Percentiles rank a stretch among this genome's conserved stretches.
phyloP scores from a whole-genome alignment of 2,888 invertebrate genomes.

The Archaeoteleia sp. region DNA sequence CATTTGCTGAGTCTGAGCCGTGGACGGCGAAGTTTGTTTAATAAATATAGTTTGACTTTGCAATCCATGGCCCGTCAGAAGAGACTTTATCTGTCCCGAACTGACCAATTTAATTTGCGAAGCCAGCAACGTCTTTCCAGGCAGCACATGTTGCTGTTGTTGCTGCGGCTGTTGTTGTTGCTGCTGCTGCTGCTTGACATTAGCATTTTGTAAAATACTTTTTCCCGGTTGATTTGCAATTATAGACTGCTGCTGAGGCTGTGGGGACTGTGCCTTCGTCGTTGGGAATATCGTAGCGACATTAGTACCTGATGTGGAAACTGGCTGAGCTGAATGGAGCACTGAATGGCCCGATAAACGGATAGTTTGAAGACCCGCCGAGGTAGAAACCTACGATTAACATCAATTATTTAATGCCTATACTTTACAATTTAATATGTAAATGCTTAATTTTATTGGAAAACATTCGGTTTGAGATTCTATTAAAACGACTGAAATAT shows the following conservation, averaged over 20 bases:
- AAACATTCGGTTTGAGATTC: no score
- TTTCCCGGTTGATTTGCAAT: constrained; percentile 59
- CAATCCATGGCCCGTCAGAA: constrained; percentile 72
- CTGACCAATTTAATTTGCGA: constrained; percentile 73
- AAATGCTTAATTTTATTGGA: no score
- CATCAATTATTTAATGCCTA: no score
- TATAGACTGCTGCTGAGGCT: constrained; percentile 48
- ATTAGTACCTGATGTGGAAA: constrained; percentile 69
- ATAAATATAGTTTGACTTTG: constrained; percentile 73
- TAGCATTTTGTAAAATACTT: constrained; percentile 58
- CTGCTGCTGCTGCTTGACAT: constrained; percentile 59
- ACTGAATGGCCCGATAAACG: constrained; percentile 76
- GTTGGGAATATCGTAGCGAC: constrained; percentile 75
- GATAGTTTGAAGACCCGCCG: constrained; percentile 76
- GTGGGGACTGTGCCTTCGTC: constrained; percentile 68
- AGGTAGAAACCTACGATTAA: constrained; percentile 73
- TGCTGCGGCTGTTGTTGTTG: no score
- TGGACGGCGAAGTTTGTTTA: constrained; percentile 68
- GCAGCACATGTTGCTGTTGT: constrained; percentile 66
- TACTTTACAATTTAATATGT: no score
- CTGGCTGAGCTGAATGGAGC: constrained; percentile 72
- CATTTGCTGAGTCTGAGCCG: constrained; percentile 66
- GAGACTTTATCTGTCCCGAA: constrained; percentile 71
- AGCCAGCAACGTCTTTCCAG: constrained; percentile 71
- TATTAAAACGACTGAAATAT: not conserved